Conservation (phyloP, 2,888 invertebrate genomes). For the Eristalis intricaria region DNA sequence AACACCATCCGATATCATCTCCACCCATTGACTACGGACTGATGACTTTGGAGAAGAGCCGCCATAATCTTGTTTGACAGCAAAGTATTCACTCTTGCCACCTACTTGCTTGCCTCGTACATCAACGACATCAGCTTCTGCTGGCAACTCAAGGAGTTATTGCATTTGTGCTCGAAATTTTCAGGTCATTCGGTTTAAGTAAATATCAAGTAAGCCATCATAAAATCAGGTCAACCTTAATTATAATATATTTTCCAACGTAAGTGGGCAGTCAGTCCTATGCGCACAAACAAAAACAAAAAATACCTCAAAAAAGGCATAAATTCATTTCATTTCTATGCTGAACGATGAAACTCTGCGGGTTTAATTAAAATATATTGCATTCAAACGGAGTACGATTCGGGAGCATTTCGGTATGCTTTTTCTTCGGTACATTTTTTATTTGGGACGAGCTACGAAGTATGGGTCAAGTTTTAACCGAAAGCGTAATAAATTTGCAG, state of each 20-base stretch:
- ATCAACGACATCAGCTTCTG: neutral
- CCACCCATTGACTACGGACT: neutral
- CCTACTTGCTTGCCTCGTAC: neutral
- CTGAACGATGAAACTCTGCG: slow-evolving; percentile 22
- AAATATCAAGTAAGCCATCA: slow-evolving; percentile 35
- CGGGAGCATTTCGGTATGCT: slow-evolving; percentile 7
- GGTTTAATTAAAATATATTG: slow-evolving; percentile 52
- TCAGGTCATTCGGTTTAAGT: slow-evolving; percentile 47
- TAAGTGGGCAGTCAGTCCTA: slow-evolving; percentile 18
- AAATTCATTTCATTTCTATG: slow-evolving; percentile 40
- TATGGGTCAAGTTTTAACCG: slow-evolving; percentile 53
- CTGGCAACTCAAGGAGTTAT: slow-evolving; percentile 11
- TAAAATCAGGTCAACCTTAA: slow-evolving; percentile 27
- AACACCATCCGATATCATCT: too few species aligned
- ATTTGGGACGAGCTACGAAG: slow-evolving; percentile 12
- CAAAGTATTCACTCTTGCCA: neutral
- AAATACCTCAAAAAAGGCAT: neutral
- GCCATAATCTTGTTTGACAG: neutral
- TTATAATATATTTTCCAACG: slow-evolving; percentile 47
- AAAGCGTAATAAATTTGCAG: slow-evolving; percentile 20
- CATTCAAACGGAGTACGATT: slow-evolving; percentile 52
- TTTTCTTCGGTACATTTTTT: slow-evolving; percentile 14
- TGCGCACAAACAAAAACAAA: slow-evolving; percentile 11
- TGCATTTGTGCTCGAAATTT: slow-evolving; percentile 27
- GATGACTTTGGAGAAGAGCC: neutral